Base-by-base conservation (phyloP, 2,113 vertebrate genomes). In the Neodontobutis hainanensis region DNA sequence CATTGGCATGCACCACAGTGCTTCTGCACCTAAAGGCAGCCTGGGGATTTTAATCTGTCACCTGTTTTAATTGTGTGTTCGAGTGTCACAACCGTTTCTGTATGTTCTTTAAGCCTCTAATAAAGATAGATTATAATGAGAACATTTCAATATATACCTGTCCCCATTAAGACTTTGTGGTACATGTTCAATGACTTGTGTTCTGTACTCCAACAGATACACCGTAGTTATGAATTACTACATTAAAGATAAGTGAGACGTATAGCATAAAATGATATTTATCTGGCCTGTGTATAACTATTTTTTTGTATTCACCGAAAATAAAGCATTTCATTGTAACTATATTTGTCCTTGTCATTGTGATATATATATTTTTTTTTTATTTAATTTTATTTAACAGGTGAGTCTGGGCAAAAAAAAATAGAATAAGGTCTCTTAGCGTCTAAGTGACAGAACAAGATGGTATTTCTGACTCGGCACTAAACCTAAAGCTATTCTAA, bases 261-360 rank as follows among this genome's bases (percentile, higher is more conserved):
- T 75, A 82, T 69, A 46, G 14, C 91, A 84, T 75, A 70, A 83
- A 73, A 83, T 55, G 73, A 78, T 87, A 87, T 91, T 90, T 91
- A 92, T 92, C 90, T 86, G 87, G 67, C 87, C 85, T 80, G 76
- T 75, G 90, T 85, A 75, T 90, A 93, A 88, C 81, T 90, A 91
- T 85, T 92, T 91, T n/a, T 94, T 94, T 92, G 91, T 91, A 92
- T 93, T 93, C 75, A 88, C 71, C 85, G 80, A 87, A 93, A 90
- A 92, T 94, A 95, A 90, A 90, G 86, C 70, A 73, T 88, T 92
- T 90, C 82, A 81, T 85, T 89, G 84, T 85, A 90, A 70, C 3
- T 11, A 5, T 45, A 38, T 43, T 65, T 40, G 38, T 6, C 38
- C 38, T 40, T 40, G 38, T 40, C 38, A 40, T 40, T 40, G 19